These are phyloP conservation scores for Oreohelix idahoensis DNA, from an alignment of 1,140 invertebrate species.

Conservation along the genomic window DNA sequence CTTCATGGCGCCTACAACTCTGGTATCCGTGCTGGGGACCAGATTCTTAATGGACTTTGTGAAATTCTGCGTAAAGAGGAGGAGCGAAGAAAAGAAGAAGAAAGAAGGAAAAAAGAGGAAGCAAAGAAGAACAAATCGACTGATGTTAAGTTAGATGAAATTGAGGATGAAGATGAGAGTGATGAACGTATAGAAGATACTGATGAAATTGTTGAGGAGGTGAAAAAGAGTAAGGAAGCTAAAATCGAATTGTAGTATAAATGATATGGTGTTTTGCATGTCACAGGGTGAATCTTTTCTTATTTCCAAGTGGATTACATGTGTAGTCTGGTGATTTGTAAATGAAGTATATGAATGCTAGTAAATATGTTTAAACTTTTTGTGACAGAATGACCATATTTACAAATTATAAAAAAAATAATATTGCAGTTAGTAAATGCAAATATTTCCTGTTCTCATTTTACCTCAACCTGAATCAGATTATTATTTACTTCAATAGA, in stretches of 20 bases:
- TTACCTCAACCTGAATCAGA: too few relatives aligned
- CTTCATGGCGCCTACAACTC: constrained; percentile 60
- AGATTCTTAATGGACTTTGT: constrained; percentile 47
- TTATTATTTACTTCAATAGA: too few relatives aligned
- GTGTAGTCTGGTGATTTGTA: too few relatives aligned
- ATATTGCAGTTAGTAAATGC: too few relatives aligned
- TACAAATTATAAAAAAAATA: too few relatives aligned
- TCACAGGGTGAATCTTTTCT: too few relatives aligned
- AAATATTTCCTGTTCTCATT: too few relatives aligned
- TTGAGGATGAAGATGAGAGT: background rate
- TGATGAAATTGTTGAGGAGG: background rate
- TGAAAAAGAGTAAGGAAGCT: background rate
- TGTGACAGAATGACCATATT: too few relatives aligned
- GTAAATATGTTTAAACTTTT: too few relatives aligned
- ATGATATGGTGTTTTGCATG: too few relatives aligned
- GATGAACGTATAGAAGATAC: constrained; percentile 27
- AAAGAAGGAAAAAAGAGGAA: constrained; percentile 26
- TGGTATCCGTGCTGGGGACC: constrained; percentile 52
- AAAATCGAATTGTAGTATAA: background rate
- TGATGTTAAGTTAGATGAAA: constrained; percentile 4
- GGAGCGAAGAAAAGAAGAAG: constrained; percentile 32
- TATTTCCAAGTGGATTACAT: too few relatives aligned
- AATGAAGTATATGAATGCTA: too few relatives aligned
- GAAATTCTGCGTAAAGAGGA: constrained; percentile 39
- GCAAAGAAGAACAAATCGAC: constrained; percentile 24